Conservation (phyloP, 2,797 vertebrate species). For the Loriculus beryllinus region DNA sequence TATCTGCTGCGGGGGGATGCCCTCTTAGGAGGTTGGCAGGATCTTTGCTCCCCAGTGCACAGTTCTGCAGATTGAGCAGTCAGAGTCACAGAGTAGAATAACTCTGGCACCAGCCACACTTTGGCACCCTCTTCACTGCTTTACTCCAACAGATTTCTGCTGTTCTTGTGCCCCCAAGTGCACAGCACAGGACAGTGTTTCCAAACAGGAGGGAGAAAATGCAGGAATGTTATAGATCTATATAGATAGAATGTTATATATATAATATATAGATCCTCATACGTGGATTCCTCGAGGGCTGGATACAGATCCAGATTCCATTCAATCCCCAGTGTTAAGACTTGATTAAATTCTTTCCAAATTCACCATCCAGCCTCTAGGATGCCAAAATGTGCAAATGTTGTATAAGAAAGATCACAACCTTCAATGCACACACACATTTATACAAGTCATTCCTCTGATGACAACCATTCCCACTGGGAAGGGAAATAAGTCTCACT, state of each 20-base stretch:
- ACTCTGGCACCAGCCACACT: neutral
- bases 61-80: neutral
- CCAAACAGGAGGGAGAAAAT: neutral
- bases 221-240: neutral
- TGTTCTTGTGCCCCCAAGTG: neutral
- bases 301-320: neutral
- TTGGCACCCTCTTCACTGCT: neutral
- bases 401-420: neutral
- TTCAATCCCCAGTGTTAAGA: neutral
- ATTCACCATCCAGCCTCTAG: neutral
- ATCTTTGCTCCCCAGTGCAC: neutral
- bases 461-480: neutral
- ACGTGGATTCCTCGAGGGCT: neutral
- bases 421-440: neutral
- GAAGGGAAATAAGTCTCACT: neutral
- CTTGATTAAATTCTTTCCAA: conserved; percentile 35
- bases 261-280: neutral
- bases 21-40: neutral
- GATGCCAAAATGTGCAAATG: neutral
- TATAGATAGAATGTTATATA: too few species aligned
- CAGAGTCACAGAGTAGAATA: neutral
- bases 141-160: neutral
- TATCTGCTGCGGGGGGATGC: neutral
- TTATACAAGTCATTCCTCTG: neutral
- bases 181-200: neutral